Percentiles rank a stretch among this genome's conserved stretches.
Conservation (phyloP, 2,888 invertebrate species). For the Eupithecia subumbrata region DNA sequence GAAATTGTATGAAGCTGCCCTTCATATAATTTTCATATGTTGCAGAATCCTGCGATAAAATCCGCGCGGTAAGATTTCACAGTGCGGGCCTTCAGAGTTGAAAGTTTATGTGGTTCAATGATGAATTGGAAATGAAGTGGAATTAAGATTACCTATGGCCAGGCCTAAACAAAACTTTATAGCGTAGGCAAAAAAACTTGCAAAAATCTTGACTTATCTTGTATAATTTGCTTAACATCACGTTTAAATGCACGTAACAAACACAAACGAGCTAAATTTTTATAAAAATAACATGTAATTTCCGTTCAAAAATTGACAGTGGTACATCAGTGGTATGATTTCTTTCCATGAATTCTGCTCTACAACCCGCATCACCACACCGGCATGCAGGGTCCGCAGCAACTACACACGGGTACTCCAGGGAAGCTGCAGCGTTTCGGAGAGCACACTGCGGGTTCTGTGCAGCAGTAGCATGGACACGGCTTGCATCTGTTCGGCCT, state of each 20-base stretch:
- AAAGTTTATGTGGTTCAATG: too few relatives aligned
- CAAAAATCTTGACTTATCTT: background rate
- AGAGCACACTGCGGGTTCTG: conserved; percentile 66
- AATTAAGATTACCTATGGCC: too few relatives aligned
- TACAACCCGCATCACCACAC: conserved; percentile 61
- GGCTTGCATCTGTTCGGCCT: conserved; percentile 81
- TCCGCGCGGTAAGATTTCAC: too few relatives aligned
- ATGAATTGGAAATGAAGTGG: too few relatives aligned
- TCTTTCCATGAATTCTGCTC: conserved; percentile 4
- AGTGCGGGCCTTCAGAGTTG: too few relatives aligned
- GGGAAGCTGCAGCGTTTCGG: conserved; percentile 76
- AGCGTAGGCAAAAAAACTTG: background rate
- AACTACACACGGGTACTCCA: conserved; percentile 70
- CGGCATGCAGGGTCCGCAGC: conserved; percentile 77
- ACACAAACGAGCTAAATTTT: background rate
- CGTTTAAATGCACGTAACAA: background rate
- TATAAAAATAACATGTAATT: background rate
- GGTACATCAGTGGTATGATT: background rate
- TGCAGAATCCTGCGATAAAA: too few relatives aligned
- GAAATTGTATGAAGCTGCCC: too few relatives aligned
- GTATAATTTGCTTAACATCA: background rate
- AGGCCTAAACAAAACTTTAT: too few relatives aligned
- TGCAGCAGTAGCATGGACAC: conserved; percentile 82
- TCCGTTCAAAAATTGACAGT: background rate
- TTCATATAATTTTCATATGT: too few relatives aligned